A percentile compares a stretch with the other conserved stretches of the same genome.
phyloP scores from a whole-genome alignment of 2,113 vertebrate species.

The Astatoreochromis straeleni region DNA sequence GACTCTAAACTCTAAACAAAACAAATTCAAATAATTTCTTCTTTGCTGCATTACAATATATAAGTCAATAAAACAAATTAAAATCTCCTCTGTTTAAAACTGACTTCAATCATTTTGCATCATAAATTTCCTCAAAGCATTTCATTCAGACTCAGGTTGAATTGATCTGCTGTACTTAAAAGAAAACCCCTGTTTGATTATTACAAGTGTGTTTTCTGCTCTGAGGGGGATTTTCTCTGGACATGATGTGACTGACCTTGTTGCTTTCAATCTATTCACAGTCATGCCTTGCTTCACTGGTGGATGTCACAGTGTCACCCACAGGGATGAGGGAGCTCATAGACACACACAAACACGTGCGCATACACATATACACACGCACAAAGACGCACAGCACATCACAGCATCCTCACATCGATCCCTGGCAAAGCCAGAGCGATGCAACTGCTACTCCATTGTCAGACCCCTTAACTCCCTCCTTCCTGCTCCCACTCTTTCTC shows the following conservation, averaged over 20 bases:
- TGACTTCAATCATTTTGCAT: background rate
- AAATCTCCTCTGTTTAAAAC: background rate
- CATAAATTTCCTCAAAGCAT: background rate
- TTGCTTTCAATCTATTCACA: constrained; percentile 47
- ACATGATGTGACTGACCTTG: constrained; percentile 58
- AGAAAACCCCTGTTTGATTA: constrained; percentile 16
- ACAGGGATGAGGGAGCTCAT: constrained; percentile 27
- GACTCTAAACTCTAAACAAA: background rate
- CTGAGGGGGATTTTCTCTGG: constrained; percentile 43
- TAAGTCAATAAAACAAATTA: background rate
- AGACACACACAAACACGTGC: constrained; percentile 3
- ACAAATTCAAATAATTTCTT: background rate
- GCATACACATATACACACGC: background rate
- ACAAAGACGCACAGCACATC: constrained; percentile 31
- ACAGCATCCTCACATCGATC: constrained; percentile 44
- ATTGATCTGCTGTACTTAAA: background rate
- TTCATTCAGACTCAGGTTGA: background rate
- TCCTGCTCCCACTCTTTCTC: constrained; percentile 31
- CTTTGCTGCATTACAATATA: background rate
- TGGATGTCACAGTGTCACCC: constrained; percentile 58
- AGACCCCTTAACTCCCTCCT: constrained; percentile 41
- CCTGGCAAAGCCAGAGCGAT: constrained; percentile 39
- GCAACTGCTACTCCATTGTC: constrained; percentile 58
- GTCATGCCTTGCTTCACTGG: constrained; percentile 36
- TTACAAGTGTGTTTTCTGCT: constrained; percentile 25